Evolutionary conservation across 1,140 invertebrate genomes (phyloP), one percentile per base, ranked within the genome.

Genomic region (Chionoecetes opilio): DNA sequence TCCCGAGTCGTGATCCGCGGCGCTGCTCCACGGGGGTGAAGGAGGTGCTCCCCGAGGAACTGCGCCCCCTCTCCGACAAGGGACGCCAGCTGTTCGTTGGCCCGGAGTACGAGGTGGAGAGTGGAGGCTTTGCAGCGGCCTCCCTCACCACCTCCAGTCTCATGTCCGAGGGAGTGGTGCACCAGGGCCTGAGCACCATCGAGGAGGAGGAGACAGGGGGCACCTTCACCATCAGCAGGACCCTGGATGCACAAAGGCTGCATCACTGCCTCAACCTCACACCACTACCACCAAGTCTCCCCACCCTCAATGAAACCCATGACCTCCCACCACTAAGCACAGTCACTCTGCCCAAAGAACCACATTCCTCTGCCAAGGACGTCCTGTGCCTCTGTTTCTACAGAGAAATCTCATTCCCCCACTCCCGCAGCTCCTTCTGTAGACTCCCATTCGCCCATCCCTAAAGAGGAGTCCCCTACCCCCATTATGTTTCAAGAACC

Each of bases 11-110:
- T 85, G 94, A 96, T 86, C 93, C 92, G 9, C 34, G 95, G 3
- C 63, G 95, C 29, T 96, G 95, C 34, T 96, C 95, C 5, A 96
- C 95, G 26, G 93, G 93, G 37, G 87, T 95, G 14, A 96, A 96
- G 63, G 53, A 85, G 31, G n/a, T 84, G 21, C 75, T 92, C 0
- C 94, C 95, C 31, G 91, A 94, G 38, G 93, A 96, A 29, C 82
- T 96, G 9, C 94, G 95, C 31, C 38, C 82, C 2, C 75, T 91
- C 11, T 92, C 91, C 5, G 95, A 95, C n/a, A 94, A 93, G 29
- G 82, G 75, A 31, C 91, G 94, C 3, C 86, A 94, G 63, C 89
- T 95, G 0, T 84, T 95, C 82, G n/a, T 84, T 0, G 85, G 91
- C 29, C 38, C 85, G 53, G 46, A 86, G 11, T 31, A 11, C 17